Base-by-base conservation (phyloP, 2,113 vertebrate genomes). In the Eublepharis macularius region DNA sequence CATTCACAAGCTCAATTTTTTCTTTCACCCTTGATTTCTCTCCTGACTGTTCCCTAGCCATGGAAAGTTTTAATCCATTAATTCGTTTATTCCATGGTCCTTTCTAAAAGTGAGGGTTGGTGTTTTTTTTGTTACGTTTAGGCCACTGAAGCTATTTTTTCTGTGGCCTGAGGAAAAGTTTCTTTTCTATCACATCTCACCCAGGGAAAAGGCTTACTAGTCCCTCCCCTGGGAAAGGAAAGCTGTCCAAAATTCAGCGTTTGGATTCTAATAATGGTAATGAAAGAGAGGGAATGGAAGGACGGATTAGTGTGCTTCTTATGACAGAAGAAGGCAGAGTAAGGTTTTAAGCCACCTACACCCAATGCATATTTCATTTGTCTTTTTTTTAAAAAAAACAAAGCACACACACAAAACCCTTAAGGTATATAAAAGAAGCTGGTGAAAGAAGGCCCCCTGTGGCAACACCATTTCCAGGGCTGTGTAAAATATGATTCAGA, bases 341-440 rank as follows among this genome's bases (percentile, higher is more conserved):
- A 26, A 81, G 81, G 43, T 0, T 0, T 60, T 54, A 12, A n/a
- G 24, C 77, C 72, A 79, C 14, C 21, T 84, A 17, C 49, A 80
- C 72, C 26, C 76, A 16, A 89, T 60, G 9, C 5, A 6, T 70
- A 68, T 80, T 78, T 90, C 77, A 80, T n/a, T 78, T 66, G 39
- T 4, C n/a, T 12, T 0, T 66, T 0, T 39, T 66, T 0, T 39
- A 81, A 88, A 39, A 74, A 63, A 13, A 65, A 0, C 39, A n/a
- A 7, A 26, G 36, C 1, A 57, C 1, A 29, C 2, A 29, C 6
- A 45, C 9, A 5, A 69, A 63, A 9, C 60, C 45, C 79, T 66
- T 17, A 51, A 69, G 65, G 43, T 69, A 81, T 81, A 81, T 24
- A 81, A 84, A 66, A 75, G 43, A 24, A 85, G 57, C 4, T 21